Evolutionary conservation across 2,113 vertebrate species (phyloP).

Genomic region (Sardina pilchardus): DNA sequence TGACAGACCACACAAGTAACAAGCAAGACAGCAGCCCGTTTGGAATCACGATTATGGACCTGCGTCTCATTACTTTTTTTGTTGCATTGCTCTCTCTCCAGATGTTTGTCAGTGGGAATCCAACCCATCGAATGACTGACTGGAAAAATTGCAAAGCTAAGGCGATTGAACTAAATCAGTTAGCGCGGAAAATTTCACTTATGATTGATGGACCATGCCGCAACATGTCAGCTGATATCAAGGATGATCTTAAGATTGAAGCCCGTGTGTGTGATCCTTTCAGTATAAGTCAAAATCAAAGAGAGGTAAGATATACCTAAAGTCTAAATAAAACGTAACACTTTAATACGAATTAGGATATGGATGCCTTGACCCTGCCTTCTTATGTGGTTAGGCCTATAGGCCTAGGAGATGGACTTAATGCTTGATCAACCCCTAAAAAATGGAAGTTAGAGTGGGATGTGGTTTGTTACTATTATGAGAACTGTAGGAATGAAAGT

Average conservation of each 20-base stretch:
- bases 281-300: background rate
- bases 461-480: background rate
- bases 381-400: background rate
- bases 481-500: background rate
- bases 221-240: background rate
- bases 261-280: constrained; percentile 29
- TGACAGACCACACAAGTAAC: background rate
- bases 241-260: constrained; percentile 35
- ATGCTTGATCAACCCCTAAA: background rate
- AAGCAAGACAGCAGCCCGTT: background rate
- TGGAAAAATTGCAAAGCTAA: background rate
- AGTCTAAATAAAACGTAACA: background rate
- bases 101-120: background rate
- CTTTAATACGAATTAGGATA: background rate
- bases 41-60: background rate
- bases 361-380: no score
- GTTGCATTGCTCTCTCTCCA: background rate
- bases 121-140: background rate
- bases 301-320: constrained; percentile 51
- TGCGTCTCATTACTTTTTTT: background rate
- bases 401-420: no score
- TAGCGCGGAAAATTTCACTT: background rate
- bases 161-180: background rate
- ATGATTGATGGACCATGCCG: background rate
- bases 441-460: background rate